A percentile compares a stretch with the other conserved stretches of the same genome.
Conservation (phyloP, 2,888 invertebrate species). For the Agrotis clavis region DNA sequence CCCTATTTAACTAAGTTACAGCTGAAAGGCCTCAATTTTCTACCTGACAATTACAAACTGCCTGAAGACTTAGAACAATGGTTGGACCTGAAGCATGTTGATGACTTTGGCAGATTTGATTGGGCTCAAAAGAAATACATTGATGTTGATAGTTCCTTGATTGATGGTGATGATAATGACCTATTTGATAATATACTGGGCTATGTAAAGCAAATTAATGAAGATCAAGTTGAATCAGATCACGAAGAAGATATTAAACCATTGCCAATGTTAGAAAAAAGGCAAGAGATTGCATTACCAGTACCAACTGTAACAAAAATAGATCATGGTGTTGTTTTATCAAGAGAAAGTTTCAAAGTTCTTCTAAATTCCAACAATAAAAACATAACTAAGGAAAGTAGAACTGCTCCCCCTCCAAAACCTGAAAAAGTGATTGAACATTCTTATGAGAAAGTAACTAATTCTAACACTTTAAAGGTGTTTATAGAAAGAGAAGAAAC, state of each 20-base stretch:
- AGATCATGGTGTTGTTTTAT: constrained; percentile 76
- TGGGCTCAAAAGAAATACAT: constrained; percentile 79
- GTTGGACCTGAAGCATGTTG: constrained; percentile 87
- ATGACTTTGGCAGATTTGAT: constrained; percentile 81
- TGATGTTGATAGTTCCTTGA: constrained; percentile 68
- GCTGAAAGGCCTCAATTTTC: constrained; percentile 85
- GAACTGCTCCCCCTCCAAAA: not conserved
- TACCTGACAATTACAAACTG: constrained; percentile 84
- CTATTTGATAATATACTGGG: constrained; percentile 79
- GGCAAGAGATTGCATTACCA: constrained; percentile 36
- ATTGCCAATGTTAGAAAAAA: constrained; percentile 30
- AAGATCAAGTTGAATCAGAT: constrained; percentile 56
- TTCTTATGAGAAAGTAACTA: constrained; percentile 75
- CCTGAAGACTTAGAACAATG: constrained; percentile 87
- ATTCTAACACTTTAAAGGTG: constrained; percentile 72
- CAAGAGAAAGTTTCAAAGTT: constrained; percentile 62
- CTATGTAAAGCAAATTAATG: constrained; percentile 80
- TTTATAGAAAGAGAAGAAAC: constrained; percentile 83
- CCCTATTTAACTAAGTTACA: constrained; percentile 81
- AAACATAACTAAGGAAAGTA: constrained; percentile 46
- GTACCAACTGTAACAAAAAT: constrained; percentile 48
- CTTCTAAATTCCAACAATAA: constrained; percentile 37
- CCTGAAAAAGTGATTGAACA: constrained; percentile 62
- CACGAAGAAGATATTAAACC: constrained; percentile 39
- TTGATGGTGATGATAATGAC: constrained; percentile 73